phyloP scores from a whole-genome alignment of 2,797 vertebrate genomes.

The Meda fulgida region DNA sequence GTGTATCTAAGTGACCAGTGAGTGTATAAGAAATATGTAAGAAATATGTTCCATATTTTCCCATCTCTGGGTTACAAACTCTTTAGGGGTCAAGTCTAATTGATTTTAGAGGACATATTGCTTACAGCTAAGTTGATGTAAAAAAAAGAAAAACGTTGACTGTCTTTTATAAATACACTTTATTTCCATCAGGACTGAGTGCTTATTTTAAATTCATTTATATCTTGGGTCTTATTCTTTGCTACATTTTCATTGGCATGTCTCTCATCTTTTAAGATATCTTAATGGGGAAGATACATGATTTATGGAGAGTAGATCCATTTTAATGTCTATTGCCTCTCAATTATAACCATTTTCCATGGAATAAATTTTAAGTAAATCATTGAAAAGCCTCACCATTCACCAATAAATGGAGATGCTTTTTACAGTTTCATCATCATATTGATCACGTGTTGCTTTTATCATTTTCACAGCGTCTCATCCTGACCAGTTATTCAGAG shows the following conservation, averaged over 20 bases:
- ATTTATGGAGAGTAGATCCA: conserved; percentile 17
- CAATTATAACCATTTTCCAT: conserved; percentile 32
- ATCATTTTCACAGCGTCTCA: neutral
- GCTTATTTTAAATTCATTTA: neutral
- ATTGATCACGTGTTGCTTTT: conserved; percentile 26
- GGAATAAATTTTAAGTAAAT: conserved; percentile 8
- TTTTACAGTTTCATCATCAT: conserved; percentile 20
- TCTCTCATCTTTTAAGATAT: conserved; percentile 35
- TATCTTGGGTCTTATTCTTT: conserved; percentile 24
- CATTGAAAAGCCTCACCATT: conserved; percentile 4
- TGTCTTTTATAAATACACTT: neutral
- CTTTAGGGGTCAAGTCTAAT: no score
- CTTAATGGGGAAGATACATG: conserved; percentile 25
- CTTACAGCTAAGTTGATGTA: neutral
- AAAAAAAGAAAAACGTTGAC: no score
- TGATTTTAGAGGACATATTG: no score
- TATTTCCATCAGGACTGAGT: neutral
- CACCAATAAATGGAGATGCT: neutral
- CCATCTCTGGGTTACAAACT: no score
- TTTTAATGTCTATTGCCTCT: conserved; percentile 38
- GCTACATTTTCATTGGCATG: neutral
- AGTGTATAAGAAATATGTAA: neutral
- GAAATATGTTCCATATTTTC: no score
- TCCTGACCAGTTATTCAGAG: conserved; percentile 8
- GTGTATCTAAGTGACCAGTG: neutral